Conservation (phyloP, 2,113 vertebrate genomes). For the Bubo scandiacus region DNA sequence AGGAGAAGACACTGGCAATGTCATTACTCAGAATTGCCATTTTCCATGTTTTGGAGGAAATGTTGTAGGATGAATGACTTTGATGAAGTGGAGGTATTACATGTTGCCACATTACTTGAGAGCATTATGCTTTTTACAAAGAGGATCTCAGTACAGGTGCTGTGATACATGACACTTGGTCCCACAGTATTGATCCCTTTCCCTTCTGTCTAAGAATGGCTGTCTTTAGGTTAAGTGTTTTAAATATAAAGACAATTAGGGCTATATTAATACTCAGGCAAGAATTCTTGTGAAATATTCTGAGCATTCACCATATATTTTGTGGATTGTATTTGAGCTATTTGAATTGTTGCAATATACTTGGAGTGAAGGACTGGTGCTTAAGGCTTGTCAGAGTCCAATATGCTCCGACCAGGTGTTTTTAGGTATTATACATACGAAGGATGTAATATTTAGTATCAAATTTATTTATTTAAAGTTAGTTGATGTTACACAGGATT, state of each 20-base stretch:
- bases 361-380: neutral
- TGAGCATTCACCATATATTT: neutral
- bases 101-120: neutral
- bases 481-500: neutral
- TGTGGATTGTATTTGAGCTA: neutral
- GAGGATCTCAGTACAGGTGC: neutral
- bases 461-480: neutral
- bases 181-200: neutral
- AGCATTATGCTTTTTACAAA: neutral
- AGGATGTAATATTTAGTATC: neutral
- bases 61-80: neutral
- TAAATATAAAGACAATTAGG: neutral
- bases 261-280: neutral
- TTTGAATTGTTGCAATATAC: neutral
- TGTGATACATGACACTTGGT: neutral
- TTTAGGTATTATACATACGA: neutral
- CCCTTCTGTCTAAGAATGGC: neutral
- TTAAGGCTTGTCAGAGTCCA: neutral
- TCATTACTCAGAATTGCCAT: neutral
- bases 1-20: neutral
- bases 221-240: neutral
- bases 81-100: neutral
- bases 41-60: neutral
- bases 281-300: neutral
- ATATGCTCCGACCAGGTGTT: accelerated